Evolutionary conservation across 2,797 vertebrate genomes (phyloP).

Genomic region (Urocyon cinereoargenteus): DNA sequence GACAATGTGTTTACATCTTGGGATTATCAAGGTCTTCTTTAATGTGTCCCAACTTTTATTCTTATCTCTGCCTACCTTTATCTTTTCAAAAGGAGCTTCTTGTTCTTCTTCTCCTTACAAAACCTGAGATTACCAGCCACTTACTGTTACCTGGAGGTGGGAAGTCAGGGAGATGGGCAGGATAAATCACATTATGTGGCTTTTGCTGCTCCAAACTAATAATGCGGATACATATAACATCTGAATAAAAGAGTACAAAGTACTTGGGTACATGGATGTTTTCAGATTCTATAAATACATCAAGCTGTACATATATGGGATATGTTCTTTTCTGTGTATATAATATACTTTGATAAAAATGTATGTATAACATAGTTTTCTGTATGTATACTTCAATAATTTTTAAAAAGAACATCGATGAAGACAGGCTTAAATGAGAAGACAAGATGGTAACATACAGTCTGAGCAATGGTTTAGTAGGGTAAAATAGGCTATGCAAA

Average conservation of each 20-base stretch:
- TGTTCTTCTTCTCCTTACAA: neutral
- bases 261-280: neutral
- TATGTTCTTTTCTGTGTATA: neutral
- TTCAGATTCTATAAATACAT: neutral
- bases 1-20: neutral
- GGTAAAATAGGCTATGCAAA: neutral
- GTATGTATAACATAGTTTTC: neutral
- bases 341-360: neutral
- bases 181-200: neutral
- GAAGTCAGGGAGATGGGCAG: neutral
- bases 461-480: neutral
- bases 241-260: neutral
- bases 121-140: neutral
- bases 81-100: neutral
- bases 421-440: neutral
- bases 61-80: constrained; percentile 16
- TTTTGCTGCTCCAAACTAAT: neutral
- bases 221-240: neutral
- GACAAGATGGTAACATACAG: neutral
- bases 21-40: constrained; percentile 22
- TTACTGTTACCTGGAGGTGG: neutral
- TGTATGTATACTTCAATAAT: neutral
- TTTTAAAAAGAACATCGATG: neutral
- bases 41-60: neutral
- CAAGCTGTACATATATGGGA: neutral